Evolutionary conservation across 1,140 invertebrate species (phyloP), one percentile per base, ranked within the genome.

Genomic region (Proctacanthus coquilletti): DNA sequence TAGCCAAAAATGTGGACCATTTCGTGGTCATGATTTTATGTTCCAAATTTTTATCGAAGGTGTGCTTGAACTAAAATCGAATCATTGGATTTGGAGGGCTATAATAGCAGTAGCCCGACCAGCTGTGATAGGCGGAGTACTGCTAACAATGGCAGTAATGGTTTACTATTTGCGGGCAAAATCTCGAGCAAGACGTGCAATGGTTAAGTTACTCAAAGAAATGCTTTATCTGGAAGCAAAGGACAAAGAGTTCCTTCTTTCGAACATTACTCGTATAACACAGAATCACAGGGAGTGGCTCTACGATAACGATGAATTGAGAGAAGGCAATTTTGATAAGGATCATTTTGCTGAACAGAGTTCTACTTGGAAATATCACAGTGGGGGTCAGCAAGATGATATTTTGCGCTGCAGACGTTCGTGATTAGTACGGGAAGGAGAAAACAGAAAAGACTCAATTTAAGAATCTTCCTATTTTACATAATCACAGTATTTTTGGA

Each of bases 241-340:
- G 53, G 81, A 85, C 53, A 83, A 81, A 56, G 74, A 82, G 45
- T 83, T 77, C 60, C 61, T 82, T 29, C 60, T 80, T n/a, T 51
- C 61, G 21, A 65, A 64, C 47, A 70, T 76, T 45, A 53, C 62
- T 14, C 30, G 36, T 8, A 34, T 42, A 3, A 38, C 41, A 14
- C 21, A 42, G 15, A 19, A 34, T 25, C n/a, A n/a, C n/a, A 35
- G 34, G 15, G 21, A 44, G 46, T 55, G 8, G 53, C 60, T 35
- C 5, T 35, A 21, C 17, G 34, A 35, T 21, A 11, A 19, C 8
- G 11, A 11, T 2, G 21, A 35, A 3, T n/a, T 14, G 4, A 3
- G 10, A 33, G 6, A 8, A 6, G 34, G 21, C 3, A 19, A 21
- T 21, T 11, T 6, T 21, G 11, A 6, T n/a, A 9, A 21, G 10